Percentiles rank a stretch among this genome's conserved stretches.
Evolutionary conservation across 2,797 vertebrate species (phyloP).

Genomic region (Ataeniobius toweri): DNA sequence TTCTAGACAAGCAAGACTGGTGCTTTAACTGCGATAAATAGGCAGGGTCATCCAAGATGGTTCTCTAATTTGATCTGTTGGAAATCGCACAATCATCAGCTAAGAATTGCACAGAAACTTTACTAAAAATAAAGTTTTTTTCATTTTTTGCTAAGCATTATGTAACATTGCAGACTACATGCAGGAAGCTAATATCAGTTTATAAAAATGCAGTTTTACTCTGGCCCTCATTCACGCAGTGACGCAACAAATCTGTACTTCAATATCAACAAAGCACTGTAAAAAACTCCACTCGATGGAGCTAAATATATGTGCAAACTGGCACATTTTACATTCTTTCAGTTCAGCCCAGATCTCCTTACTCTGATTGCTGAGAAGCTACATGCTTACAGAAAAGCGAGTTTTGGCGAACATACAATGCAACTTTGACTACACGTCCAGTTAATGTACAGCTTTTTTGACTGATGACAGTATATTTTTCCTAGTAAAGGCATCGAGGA

Average conservation of each 20-base stretch:
- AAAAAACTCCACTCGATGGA: neutral
- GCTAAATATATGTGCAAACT: conserved; percentile 27
- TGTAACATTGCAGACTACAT: conserved; percentile 23
- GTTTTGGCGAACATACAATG: conserved; percentile 5
- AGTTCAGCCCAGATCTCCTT: conserved; percentile 45
- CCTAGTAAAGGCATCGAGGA: conserved; percentile 57
- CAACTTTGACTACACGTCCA: conserved; percentile 26
- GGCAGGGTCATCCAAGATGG: conserved; percentile 26
- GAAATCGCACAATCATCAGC: conserved; percentile 41
- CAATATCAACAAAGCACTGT: neutral
- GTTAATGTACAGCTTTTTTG: conserved; percentile 53
- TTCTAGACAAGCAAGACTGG: conserved; percentile 7
- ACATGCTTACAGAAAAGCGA: conserved; percentile 24
- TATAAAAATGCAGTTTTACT: conserved; percentile 16
- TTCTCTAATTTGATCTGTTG: conserved; percentile 37
- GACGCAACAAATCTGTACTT: neutral
- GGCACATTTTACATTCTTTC: conserved; percentile 34
- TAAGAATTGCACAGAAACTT: conserved; percentile 53
- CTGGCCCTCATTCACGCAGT: conserved; percentile 34
- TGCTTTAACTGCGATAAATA: conserved; percentile 18
- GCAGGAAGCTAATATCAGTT: conserved; percentile 10
- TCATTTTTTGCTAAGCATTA: conserved; percentile 27
- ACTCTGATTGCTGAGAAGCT: conserved; percentile 27
- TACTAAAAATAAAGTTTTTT: conserved; percentile 10
- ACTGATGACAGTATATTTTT: conserved; percentile 44